phyloP scores from a whole-genome alignment of 2,113 vertebrate species.

The Platichthys stellatus region DNA sequence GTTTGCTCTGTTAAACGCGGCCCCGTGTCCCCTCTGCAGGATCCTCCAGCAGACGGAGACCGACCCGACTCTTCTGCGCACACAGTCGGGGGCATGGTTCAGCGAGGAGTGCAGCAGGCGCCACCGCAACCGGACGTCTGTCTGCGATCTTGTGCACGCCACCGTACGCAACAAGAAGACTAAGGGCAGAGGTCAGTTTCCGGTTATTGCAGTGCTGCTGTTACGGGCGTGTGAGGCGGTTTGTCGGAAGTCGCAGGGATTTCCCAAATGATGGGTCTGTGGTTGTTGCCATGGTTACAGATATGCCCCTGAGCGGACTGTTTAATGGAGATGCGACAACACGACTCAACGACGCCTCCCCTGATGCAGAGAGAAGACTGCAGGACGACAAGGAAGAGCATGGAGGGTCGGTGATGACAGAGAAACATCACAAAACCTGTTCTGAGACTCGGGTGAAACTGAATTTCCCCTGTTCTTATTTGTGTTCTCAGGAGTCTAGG shows the following conservation, averaged over 20 bases:
- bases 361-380: slow-evolving; percentile 24
- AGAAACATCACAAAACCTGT: background rate
- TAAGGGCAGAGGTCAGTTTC: slow-evolving; percentile 82
- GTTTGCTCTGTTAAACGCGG: slow-evolving; percentile 28
- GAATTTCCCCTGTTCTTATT: background rate
- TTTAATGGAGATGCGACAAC: slow-evolving; percentile 64
- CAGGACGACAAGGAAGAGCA: slow-evolving; percentile 24
- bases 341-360: slow-evolving; percentile 16
- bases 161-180: slow-evolving; percentile 88
- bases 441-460: slow-evolving; percentile 9
- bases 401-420: slow-evolving; percentile 26
- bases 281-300: slow-evolving; percentile 61
- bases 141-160: slow-evolving; percentile 87
- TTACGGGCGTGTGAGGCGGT: background rate
- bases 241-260: slow-evolving; percentile 19
- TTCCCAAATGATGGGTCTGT: slow-evolving; percentile 36
- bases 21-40: slow-evolving; percentile 71
- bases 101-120: slow-evolving; percentile 84
- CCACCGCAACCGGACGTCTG: slow-evolving; percentile 77
- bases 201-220: background rate
- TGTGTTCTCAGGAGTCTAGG: slow-evolving; percentile 54
- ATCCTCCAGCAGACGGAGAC: slow-evolving; percentile 83
- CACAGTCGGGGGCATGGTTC: slow-evolving; percentile 92
- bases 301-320: slow-evolving; percentile 58
- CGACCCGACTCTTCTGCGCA: slow-evolving; percentile 82